Evolutionary conservation across 2,888 invertebrate species (phyloP).

Genomic region (Gortyna flavago): DNA sequence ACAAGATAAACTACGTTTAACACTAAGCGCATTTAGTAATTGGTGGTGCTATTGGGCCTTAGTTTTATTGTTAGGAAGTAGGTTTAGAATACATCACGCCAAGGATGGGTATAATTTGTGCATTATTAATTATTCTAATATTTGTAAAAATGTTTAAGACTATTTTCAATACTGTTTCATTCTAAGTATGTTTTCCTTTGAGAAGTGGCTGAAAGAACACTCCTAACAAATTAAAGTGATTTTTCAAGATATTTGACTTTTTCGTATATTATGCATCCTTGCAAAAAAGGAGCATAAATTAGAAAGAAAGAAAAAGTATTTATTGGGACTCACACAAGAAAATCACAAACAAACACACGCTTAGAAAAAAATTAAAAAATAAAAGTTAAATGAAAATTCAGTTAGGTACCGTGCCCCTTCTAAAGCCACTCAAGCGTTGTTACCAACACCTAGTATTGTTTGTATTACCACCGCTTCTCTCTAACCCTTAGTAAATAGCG

Average conservation of each 20-base stretch:
- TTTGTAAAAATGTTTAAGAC: background rate
- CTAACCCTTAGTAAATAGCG: constrained; percentile 22
- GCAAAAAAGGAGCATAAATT: background rate
- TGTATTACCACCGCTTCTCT: constrained; percentile 14
- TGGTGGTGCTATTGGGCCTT: background rate
- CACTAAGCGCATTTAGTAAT: background rate
- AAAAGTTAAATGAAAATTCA: background rate
- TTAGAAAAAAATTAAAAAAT: background rate
- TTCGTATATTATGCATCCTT: too few species aligned
- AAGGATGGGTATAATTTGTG: background rate
- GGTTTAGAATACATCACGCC: background rate
- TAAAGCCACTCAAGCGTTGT: constrained; percentile 24
- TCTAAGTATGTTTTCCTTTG: background rate
- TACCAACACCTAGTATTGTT: constrained; percentile 18
- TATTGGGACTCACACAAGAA: background rate
- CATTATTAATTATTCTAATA: background rate
- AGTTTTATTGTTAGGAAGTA: background rate
- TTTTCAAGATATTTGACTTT: background rate
- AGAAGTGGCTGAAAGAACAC: background rate
- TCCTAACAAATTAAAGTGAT: background rate
- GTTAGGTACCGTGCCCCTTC: background rate
- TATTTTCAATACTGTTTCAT: background rate
- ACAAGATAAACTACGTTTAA: background rate
- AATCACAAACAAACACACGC: background rate
- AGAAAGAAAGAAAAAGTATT: background rate